phyloP scores from a whole-genome alignment of 2,888 invertebrate genomes.

The Acanthopleura granulata region DNA sequence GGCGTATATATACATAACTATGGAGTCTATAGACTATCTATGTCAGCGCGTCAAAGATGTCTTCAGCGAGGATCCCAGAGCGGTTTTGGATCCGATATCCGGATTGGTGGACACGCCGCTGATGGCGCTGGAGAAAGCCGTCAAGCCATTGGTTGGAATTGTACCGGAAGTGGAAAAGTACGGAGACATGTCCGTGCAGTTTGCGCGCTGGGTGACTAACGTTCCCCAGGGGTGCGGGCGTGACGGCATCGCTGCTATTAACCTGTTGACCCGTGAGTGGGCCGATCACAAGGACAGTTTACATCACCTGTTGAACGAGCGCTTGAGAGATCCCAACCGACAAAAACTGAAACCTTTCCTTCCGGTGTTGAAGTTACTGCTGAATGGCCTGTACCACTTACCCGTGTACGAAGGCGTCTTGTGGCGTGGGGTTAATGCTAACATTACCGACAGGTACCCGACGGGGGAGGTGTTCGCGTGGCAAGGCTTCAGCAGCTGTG shows the following conservation, averaged over 20 bases:
- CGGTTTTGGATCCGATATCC: background rate
- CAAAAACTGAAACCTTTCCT: slow-evolving; percentile 8
- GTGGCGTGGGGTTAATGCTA: slow-evolving; percentile 15
- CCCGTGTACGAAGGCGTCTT: background rate
- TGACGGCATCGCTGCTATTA: slow-evolving; percentile 8
- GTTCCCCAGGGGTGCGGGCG: background rate
- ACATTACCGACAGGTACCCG: background rate
- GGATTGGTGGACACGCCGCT: background rate
- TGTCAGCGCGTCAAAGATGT: slow-evolving; percentile 8
- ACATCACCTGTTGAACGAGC: background rate
- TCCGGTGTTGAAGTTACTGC: slow-evolving; percentile 8
- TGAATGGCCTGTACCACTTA: background rate
- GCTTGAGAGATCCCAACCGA: background rate
- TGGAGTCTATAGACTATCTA: background rate
- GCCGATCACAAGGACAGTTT: background rate
- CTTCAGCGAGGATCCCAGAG: background rate
- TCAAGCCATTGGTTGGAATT: slow-evolving; percentile 5
- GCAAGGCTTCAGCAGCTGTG: slow-evolving; percentile 13
- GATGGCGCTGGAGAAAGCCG: background rate
- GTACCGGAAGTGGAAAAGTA: background rate
- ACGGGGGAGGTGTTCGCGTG: background rate
- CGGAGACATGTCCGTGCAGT: background rate
- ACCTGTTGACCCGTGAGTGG: slow-evolving; percentile 5
- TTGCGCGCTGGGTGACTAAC: background rate
- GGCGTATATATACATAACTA: background rate